A percentile compares a stretch with the other conserved stretches of the same genome.
phyloP scores from a whole-genome alignment of 2,888 invertebrate species.

The Sisyra terminalis region DNA sequence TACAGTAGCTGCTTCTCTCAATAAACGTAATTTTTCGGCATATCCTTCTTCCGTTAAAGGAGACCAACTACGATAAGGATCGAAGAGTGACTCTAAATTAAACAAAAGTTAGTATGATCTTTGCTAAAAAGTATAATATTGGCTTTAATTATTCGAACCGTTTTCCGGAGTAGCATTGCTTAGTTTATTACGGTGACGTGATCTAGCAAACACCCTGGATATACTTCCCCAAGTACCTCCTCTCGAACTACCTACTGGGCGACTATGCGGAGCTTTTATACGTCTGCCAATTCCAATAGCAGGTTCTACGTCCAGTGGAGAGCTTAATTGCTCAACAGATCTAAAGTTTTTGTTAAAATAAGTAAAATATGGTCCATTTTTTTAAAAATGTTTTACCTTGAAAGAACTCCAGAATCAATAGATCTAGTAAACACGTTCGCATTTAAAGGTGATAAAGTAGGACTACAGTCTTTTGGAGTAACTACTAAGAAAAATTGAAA shows the following conservation, averaged over 20 bases:
- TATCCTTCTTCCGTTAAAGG: conserved; percentile 54
- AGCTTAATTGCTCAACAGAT: conserved; percentile 70
- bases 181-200: conserved; percentile 65
- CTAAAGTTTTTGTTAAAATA: conserved; percentile 21
- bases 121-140: not conserved
- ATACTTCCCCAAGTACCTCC: conserved; percentile 85
- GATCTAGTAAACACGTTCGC: conserved; percentile 59
- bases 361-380: not conserved
- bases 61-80: conserved; percentile 40
- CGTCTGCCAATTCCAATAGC: conserved; percentile 31
- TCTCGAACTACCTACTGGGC: conserved; percentile 35
- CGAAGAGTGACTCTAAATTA: conserved; percentile 19
- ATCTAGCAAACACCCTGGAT: conserved; percentile 75
- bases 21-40: conserved; percentile 55
- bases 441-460: conserved; percentile 67
- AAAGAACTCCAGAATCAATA: conserved; percentile 47
- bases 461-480: conserved; percentile 70
- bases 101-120: not conserved
- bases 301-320: conserved; percentile 55
- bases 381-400: conserved; percentile 29
- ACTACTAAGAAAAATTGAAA: conserved; percentile 33
- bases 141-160: conserved; percentile 21
- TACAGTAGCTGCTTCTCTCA: conserved; percentile 68
- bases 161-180: conserved; percentile 48
- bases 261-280: conserved; percentile 21